phyloP scores from a whole-genome alignment of 92 coral and sea anemone species.

The Chrysogorgia sp. region DNA sequence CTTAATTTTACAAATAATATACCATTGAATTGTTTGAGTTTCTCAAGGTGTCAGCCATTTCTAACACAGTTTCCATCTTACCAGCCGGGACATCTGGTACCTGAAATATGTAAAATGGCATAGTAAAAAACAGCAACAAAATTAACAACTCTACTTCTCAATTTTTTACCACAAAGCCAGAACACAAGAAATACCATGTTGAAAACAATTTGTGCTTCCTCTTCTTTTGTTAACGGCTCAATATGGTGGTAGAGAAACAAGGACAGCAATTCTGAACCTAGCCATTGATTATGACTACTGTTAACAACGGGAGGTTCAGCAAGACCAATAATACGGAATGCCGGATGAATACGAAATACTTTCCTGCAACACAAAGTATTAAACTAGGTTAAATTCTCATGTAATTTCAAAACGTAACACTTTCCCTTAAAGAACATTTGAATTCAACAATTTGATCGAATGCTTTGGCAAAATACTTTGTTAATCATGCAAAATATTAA shows the following conservation, averaged over 20 bases:
- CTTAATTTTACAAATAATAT: slow-evolving; percentile 36
- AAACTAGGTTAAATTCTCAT: not conserved
- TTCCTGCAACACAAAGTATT: slow-evolving; percentile 54
- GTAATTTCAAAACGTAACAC: too few relatives aligned
- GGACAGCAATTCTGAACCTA: slow-evolving; percentile 84
- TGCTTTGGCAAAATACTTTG: too few relatives aligned
- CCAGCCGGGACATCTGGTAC: slow-evolving; percentile 76
- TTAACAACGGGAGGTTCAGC: slow-evolving; percentile 91
- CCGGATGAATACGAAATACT: slow-evolving; percentile 79
- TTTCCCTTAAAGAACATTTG: not conserved
- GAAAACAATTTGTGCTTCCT: slow-evolving; percentile 84
- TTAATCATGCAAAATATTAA: not conserved
- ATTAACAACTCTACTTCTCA: not conserved
- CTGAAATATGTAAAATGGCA: slow-evolving; percentile 25
- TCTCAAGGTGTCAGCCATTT: slow-evolving; percentile 75
- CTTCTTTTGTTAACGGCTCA: slow-evolving; percentile 70
- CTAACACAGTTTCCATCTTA: slow-evolving; percentile 73
- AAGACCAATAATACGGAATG: slow-evolving; percentile 89
- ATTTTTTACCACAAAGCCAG: not conserved
- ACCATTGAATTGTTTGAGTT: slow-evolving; percentile 83
- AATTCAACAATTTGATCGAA: not conserved
- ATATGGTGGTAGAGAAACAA: slow-evolving; percentile 93
- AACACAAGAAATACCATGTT: slow-evolving; percentile 67
- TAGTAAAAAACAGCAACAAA: not conserved
- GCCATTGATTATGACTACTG: slow-evolving; percentile 90